Percentiles rank a stretch among this genome's conserved stretches.
Evolutionary conservation across 2,797 vertebrate species (phyloP).

Genomic region (Galagoides demidoff): DNA sequence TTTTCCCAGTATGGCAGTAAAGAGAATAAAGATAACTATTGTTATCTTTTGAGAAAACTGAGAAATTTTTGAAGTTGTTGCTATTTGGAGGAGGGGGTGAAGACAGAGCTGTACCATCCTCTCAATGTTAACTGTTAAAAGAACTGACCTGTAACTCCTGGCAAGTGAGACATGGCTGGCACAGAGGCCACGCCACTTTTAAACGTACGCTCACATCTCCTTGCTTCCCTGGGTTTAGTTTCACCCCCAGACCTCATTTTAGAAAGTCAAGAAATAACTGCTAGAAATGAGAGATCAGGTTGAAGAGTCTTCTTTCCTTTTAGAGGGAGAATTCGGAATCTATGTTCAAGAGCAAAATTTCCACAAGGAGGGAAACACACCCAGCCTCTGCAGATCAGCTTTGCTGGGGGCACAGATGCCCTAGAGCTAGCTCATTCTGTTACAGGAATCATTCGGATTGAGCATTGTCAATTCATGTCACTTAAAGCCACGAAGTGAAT

Average conservation of each 20-base stretch:
- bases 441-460: constrained; percentile 19
- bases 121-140: constrained; percentile 52
- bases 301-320: background rate
- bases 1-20: constrained; percentile 63
- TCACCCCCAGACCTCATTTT: background rate
- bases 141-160: constrained; percentile 75
- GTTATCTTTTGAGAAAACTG: background rate
- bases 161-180: constrained; percentile 60
- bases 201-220: background rate
- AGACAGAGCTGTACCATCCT: constrained; percentile 7
- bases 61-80: constrained; percentile 37
- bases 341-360: background rate
- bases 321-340: constrained; percentile 43
- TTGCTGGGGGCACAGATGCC: background rate
- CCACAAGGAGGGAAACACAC: background rate
- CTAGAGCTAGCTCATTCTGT: background rate
- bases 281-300: background rate
- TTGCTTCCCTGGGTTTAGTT: background rate
- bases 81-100: constrained; percentile 55
- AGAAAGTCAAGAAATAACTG: constrained; percentile 15
- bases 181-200: background rate
- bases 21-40: constrained; percentile 46
- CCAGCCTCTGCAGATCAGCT: background rate
- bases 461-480: background rate
- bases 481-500: constrained; percentile 38